Evolutionary conservation across 2,888 invertebrate species (phyloP).

Genomic region (Pristionchus maxplancki): DNA sequence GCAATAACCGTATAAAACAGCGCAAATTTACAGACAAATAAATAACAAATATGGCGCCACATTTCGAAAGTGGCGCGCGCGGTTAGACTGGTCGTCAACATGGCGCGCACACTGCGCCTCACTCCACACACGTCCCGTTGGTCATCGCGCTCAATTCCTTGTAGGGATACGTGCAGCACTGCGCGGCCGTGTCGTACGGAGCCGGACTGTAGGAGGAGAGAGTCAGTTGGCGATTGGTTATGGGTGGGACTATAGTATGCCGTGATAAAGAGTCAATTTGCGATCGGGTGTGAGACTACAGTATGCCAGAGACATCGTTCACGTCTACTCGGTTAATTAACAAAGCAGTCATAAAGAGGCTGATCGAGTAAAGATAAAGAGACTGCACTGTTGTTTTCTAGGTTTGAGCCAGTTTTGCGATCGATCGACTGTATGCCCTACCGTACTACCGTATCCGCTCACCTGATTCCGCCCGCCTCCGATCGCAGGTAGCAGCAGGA

Average conservation of each 20-base stretch:
- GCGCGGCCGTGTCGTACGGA: constrained; percentile 67
- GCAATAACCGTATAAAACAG: neutral
- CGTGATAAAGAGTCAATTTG: neutral
- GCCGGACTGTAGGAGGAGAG: constrained; percentile 18
- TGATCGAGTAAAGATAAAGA: no score
- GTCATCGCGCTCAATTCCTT: constrained; percentile 60
- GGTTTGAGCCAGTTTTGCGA: no score
- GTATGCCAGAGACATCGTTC: no score
- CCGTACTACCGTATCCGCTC: neutral
- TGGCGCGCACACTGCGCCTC: neutral
- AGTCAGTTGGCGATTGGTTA: constrained; percentile 54
- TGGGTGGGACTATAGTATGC: neutral
- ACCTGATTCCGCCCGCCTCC: neutral
- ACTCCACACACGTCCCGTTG: constrained; percentile 56
- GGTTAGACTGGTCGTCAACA: neutral
- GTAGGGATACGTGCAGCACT: constrained; percentile 74
- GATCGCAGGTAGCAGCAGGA: constrained; percentile 72
- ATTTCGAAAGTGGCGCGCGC: no score
- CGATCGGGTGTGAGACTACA: neutral
- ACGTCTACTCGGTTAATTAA: no score
- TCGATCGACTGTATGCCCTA: neutral
- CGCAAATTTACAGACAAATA: neutral
- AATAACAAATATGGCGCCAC: neutral
- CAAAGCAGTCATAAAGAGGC: no score
- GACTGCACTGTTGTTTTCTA: no score